Conservation (phyloP, 1,140 invertebrate genomes). For the Drosophila auraria region DNA sequence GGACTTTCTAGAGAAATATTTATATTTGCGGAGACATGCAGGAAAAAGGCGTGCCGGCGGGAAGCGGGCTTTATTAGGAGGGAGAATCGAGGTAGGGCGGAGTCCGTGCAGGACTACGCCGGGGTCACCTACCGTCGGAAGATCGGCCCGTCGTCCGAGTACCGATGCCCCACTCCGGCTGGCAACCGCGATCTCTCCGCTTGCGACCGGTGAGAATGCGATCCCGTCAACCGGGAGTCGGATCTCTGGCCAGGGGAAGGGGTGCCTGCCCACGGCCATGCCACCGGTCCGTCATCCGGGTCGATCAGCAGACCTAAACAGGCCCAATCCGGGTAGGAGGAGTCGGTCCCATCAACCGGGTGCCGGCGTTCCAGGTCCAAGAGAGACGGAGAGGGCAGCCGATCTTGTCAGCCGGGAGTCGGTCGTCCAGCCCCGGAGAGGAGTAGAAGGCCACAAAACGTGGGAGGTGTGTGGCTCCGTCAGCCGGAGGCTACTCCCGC, state of each 20-base stretch:
- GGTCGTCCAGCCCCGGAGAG: too few relatives aligned
- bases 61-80: neutral
- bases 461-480: too few relatives aligned
- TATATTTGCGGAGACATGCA: constrained; percentile 1
- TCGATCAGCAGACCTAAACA: too few relatives aligned
- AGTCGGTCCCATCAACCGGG: neutral
- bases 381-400: neutral
- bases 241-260: neutral
- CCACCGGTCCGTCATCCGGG: neutral
- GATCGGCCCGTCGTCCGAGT: neutral
- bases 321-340: neutral
- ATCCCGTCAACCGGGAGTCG: neutral
- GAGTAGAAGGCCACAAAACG: too few relatives aligned
- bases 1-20: neutral
- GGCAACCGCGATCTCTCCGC: neutral
- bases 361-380: neutral
- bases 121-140: too few relatives aligned
- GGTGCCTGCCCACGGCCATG: too few relatives aligned
- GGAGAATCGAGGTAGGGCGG: neutral
- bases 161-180: neutral
- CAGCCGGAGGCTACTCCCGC: too few relatives aligned
- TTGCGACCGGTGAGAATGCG: neutral
- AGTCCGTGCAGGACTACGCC: neutral
- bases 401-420: neutral
- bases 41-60: neutral